Evolutionary conservation across 2,797 vertebrate genomes (phyloP).

Genomic region (Phylloscopus collybita): DNA sequence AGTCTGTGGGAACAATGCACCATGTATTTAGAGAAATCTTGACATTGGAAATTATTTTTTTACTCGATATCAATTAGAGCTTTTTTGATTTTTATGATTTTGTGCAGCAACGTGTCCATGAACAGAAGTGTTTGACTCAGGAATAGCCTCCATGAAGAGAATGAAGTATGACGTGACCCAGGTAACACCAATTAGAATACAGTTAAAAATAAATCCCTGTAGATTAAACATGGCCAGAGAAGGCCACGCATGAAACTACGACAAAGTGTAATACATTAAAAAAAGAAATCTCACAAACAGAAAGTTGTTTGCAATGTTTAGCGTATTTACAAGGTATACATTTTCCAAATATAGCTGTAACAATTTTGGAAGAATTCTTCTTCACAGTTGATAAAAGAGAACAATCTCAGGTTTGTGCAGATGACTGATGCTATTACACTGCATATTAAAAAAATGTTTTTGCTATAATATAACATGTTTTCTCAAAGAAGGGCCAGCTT

Average conservation of each 20-base stretch:
- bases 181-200: background rate
- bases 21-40: background rate
- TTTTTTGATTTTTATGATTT: background rate
- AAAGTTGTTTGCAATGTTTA: background rate
- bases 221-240: background rate
- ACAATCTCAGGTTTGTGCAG: background rate
- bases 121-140: background rate
- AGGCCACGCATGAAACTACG: background rate
- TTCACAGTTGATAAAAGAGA: background rate
- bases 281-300: background rate
- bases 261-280: background rate
- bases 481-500: background rate
- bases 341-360: background rate
- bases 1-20: background rate
- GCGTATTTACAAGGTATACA: background rate
- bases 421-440: background rate
- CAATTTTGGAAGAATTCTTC: background rate
- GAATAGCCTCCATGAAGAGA: background rate
- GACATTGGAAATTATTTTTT: background rate
- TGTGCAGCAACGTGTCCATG: accelerated
- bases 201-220: background rate
- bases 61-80: background rate
- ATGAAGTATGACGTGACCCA: background rate
- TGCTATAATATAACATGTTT: background rate
- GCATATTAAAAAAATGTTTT: background rate